Evolutionary conservation across 2,797 vertebrate species (phyloP).

Genomic region (Enteromius viviparus): DNA sequence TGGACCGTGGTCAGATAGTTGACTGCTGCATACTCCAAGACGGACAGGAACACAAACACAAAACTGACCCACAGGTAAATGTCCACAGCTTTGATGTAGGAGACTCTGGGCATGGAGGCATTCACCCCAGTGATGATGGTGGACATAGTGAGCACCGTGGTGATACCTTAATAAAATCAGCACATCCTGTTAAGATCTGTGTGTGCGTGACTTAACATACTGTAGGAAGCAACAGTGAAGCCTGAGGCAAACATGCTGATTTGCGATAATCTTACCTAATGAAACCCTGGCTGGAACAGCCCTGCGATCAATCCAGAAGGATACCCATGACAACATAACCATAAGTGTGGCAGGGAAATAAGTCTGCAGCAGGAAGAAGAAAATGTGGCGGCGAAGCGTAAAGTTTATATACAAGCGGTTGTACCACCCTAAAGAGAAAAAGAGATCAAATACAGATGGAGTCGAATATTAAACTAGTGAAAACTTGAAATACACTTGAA

Average conservation of each 20-base stretch:
- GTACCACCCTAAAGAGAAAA: conserved; percentile 88
- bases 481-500: background rate
- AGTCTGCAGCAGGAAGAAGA: conserved; percentile 97
- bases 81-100: conserved; percentile 84
- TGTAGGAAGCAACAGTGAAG: background rate
- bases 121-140: conserved; percentile 85
- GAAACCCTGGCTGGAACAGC: conserved; percentile 95
- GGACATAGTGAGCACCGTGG: conserved; percentile 84
- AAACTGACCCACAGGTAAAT: conserved; percentile 85
- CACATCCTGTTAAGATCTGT: conserved; percentile 39
- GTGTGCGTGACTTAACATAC: conserved; percentile 20
- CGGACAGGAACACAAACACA: conserved; percentile 83
- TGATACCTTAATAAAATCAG: conserved; percentile 73
- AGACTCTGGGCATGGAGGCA: conserved; percentile 82
- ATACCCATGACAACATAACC: conserved; percentile 98
- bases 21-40: conserved; percentile 81
- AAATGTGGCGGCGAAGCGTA: conserved; percentile 91
- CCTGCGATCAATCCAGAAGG: conserved; percentile 95
- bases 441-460: background rate
- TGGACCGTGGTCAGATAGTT: conserved; percentile 89
- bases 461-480: background rate
- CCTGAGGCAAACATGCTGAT: background rate
- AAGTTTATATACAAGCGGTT: conserved; percentile 97
- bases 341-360: conserved; percentile 94
- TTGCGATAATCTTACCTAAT: conserved; percentile 79